These are phyloP conservation scores for Ramazzottius varieornatus DNA, from an alignment of 2,888 invertebrate species.

Conservation along the genomic window DNA sequence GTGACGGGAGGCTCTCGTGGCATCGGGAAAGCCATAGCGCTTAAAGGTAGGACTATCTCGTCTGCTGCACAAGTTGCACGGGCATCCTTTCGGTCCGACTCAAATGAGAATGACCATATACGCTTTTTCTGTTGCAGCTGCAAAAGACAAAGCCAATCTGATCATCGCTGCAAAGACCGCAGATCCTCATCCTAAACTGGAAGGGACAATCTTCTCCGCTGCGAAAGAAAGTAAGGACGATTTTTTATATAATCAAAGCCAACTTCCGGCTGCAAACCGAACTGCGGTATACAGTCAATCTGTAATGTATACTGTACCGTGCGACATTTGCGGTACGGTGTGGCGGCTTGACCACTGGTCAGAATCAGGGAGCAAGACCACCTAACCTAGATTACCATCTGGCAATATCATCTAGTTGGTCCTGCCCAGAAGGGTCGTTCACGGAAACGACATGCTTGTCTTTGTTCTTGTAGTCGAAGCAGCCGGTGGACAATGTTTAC, in stretches of 20 bases:
- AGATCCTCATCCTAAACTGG: slow-evolving; percentile 60
- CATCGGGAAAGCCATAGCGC: slow-evolving; percentile 75
- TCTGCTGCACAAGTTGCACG: too few species aligned
- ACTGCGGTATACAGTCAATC: too few species aligned
- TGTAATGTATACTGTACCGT: too few species aligned
- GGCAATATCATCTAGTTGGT: too few species aligned
- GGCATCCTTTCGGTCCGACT: not conserved
- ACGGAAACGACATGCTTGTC: too few species aligned
- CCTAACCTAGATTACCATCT: too few species aligned
- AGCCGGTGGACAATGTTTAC: slow-evolving; percentile 54
- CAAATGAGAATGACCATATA: not conserved
- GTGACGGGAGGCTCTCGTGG: slow-evolving; percentile 88
- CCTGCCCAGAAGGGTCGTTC: too few species aligned
- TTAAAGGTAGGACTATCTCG: slow-evolving; percentile 31
- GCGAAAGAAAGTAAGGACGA: slow-evolving; percentile 48
- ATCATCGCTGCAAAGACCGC: slow-evolving; percentile 74
- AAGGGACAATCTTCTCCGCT: slow-evolving; percentile 68
- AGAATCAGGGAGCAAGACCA: too few species aligned
- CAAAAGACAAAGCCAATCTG: slow-evolving; percentile 68
- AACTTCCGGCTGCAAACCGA: too few species aligned
- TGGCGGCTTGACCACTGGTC: too few species aligned
- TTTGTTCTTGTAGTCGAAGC: slow-evolving; percentile 38
- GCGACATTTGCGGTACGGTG: too few species aligned
- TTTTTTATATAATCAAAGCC: not conserved
- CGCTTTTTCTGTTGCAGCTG: slow-evolving; percentile 27